Evolutionary conservation across 2,797 vertebrate genomes (phyloP), one percentile per base, ranked within the genome.

Genomic region (Aselliscus stoliczkanus): DNA sequence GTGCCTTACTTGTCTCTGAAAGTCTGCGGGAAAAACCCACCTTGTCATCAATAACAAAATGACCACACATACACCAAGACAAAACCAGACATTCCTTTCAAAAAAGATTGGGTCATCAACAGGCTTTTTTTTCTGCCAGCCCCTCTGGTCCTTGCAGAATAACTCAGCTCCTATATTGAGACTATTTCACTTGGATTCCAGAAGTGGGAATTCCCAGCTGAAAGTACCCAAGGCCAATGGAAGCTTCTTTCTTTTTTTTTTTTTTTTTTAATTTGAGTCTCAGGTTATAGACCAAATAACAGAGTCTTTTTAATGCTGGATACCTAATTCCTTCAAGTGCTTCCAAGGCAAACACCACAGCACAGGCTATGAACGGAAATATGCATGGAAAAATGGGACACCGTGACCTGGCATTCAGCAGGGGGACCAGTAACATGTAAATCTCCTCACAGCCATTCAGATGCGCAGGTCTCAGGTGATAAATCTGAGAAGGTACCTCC

Each of bases 201-300:
- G 29, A 47, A 95, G 87, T 25, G 95, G 83, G 93, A 94, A 90
- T 96, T 97, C 96, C 95, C 89, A 94, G 89, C 86, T 96, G 92
- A 83, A 93, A 97, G 96, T 64, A 96, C 83, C 93, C 93, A 73
- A 31, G 58, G 54, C 80, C 44, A 34, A 1, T 11, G 69, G 67
- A 95, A 92, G 52, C 50, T 60, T 69, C 76, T 96, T 88, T 90
- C 25, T 95, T 96, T 97, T 93, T 85, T 76, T 93, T 91, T 31
- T 91, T 93, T 85, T 76, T 94, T 91, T n/a, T 62, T 14, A 62
- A 76, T 94, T 81, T 69, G 85, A 93, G 80, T 62, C 72, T 96
- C 80, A 87, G 65, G 70, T 56, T 91, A 69, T 29, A 80, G 67
- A 94, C 15, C 62, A 86, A 87, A 77, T 2, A 62, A 23, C 67